A percentile compares a stretch with the other conserved stretches of the same genome.
These are phyloP conservation scores for Megaceryle torquata DNA, from an alignment of 2,113 vertebrate species.

Conservation along the genomic window DNA sequence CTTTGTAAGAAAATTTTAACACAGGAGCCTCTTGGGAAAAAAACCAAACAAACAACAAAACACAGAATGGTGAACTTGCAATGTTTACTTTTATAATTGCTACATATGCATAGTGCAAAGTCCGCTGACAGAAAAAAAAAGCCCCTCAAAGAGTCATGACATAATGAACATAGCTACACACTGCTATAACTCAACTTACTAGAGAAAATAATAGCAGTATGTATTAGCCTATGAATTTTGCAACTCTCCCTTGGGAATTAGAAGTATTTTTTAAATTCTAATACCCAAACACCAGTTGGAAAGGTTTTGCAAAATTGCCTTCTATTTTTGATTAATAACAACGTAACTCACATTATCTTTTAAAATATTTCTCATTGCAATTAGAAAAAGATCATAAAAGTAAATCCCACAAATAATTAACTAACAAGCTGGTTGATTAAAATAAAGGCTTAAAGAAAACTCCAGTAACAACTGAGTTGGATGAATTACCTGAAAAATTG, in stretches of 20 bases:
- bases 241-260: background rate
- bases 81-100: background rate
- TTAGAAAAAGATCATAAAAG: background rate
- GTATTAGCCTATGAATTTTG: background rate
- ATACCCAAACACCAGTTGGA: background rate
- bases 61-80: background rate
- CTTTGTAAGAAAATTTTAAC: background rate
- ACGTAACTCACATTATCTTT: background rate
- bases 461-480: background rate
- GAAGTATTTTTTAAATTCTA: background rate
- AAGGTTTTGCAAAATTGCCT: background rate
- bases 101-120: background rate
- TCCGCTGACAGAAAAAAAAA: background rate
- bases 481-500: background rate
- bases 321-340: background rate
- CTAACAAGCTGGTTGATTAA: background rate
- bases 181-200: background rate
- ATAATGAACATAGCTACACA: background rate
- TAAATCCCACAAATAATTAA: background rate
- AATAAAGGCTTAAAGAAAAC: background rate
- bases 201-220: background rate
- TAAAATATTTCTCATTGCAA: background rate
- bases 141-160: background rate
- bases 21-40: background rate
- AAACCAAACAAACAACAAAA: no score